phyloP scores from a whole-genome alignment of 37 sponge, comb jelly and placozoan genomes.

The Oopsacas minuta region DNA sequence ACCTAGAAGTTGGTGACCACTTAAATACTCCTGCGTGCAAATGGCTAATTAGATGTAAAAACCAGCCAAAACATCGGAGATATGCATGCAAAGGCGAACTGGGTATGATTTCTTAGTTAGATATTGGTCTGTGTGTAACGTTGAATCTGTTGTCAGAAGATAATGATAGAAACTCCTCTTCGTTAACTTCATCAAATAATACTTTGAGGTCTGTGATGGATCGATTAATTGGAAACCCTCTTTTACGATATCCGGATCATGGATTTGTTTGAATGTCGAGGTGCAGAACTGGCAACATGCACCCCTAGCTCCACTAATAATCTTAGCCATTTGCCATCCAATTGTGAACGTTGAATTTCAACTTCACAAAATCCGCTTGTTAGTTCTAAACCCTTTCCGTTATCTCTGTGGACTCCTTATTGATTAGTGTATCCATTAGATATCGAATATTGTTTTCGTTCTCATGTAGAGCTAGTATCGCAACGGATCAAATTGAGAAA shows the following conservation, averaged over 20 bases:
- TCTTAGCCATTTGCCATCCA: neutral
- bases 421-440: too few relatives aligned
- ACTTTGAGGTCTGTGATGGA: neutral
- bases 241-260: neutral
- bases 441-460: too few relatives aligned
- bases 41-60: neutral
- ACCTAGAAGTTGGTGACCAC: neutral
- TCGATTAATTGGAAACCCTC: neutral
- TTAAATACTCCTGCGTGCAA: neutral
- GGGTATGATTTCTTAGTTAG: neutral
- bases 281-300: slow-evolving; percentile 4
- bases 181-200: neutral
- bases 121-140: neutral
- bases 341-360: neutral
- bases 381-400: too few relatives aligned
- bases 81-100: neutral
- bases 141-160: neutral
- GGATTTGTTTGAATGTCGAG: slow-evolving; percentile 1
- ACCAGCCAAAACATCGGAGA: slow-evolving; percentile 9
- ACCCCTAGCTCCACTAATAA: neutral
- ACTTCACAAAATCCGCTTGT: too few relatives aligned
- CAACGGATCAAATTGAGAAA: too few relatives aligned
- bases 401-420: too few relatives aligned
- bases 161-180: neutral
- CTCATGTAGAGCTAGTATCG: too few relatives aligned